A percentile compares a stretch with the other conserved stretches of the same genome.
Conservation (phyloP, 2,797 vertebrate species). For the Tauraco hartlaubi region DNA sequence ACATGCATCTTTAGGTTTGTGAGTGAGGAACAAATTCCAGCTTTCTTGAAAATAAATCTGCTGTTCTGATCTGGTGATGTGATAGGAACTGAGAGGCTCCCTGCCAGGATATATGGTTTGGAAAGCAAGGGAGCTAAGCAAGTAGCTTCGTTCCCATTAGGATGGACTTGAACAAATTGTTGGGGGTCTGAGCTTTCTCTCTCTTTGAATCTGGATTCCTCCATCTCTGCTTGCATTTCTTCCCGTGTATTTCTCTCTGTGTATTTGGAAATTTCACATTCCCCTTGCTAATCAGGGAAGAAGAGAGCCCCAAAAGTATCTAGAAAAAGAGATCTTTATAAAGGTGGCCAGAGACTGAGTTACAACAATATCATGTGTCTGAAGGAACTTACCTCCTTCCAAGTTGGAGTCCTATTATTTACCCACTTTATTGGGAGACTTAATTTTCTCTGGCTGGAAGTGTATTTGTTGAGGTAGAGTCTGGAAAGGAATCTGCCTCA, state of each 20-base stretch:
- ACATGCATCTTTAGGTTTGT: background rate
- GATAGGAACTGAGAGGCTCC: slow-evolving; percentile 38
- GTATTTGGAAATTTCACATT: slow-evolving; percentile 18
- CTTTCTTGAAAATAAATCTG: slow-evolving; percentile 47
- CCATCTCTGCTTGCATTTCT: background rate
- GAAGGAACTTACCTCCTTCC: slow-evolving; percentile 36
- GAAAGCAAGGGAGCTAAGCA: background rate
- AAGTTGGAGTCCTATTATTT: slow-evolving; percentile 44
- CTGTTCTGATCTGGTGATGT: slow-evolving; percentile 50
- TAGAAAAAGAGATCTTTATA: background rate
- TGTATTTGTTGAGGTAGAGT: slow-evolving; percentile 54
- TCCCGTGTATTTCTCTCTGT: background rate
- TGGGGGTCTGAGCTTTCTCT: background rate
- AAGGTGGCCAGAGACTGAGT: slow-evolving; percentile 16
- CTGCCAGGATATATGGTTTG: slow-evolving; percentile 27
- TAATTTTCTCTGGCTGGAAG: slow-evolving; percentile 50
- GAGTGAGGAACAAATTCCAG: slow-evolving; percentile 25
- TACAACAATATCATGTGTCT: slow-evolving; percentile 28
- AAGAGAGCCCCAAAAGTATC: background rate
- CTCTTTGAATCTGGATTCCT: background rate
- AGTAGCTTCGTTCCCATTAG: background rate
- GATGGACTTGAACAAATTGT: background rate
- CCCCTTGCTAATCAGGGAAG: background rate
- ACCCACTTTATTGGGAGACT: slow-evolving; percentile 2
- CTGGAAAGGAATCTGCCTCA: slow-evolving; percentile 39